Evolutionary conservation across 2,797 vertebrate species (phyloP).

Genomic region (Selene dorsalis): DNA sequence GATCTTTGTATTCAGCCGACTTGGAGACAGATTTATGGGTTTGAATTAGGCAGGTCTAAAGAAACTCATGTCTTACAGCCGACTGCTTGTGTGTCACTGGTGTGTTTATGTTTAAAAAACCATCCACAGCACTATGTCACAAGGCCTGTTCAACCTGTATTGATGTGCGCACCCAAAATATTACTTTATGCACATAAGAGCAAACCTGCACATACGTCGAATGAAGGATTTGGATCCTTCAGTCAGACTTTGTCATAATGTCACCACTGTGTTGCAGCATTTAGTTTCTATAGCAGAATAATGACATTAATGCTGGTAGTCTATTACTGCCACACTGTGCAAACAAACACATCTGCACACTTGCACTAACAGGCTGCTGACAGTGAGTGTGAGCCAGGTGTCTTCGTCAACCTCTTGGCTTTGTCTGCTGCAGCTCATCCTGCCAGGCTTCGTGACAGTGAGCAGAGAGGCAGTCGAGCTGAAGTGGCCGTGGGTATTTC

Average conservation of each 20-base stretch:
- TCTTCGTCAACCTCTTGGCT: constrained; percentile 26
- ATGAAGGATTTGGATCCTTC: background rate
- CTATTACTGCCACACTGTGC: background rate
- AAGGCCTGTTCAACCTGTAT: background rate
- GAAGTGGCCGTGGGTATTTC: constrained; percentile 30
- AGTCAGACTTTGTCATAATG: background rate
- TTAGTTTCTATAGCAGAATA: background rate
- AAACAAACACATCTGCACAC: background rate
- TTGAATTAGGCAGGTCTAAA: constrained; percentile 14
- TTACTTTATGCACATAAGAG: background rate
- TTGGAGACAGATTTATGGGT: constrained; percentile 13
- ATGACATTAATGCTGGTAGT: constrained; percentile 9
- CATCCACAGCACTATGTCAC: background rate
- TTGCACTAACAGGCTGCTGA: constrained; percentile 1
- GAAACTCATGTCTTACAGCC: background rate
- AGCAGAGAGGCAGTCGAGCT: constrained; percentile 25
- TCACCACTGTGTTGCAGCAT: background rate
- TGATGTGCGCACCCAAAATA: constrained; percentile 1
- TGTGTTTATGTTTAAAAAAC: background rate
- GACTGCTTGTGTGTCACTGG: constrained; percentile 5
- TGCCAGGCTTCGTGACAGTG: constrained; percentile 40
- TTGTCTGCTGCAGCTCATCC: background rate
- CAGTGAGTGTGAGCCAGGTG: constrained; percentile 17
- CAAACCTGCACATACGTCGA: background rate
- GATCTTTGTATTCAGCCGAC: constrained; percentile 3